Base-by-base conservation (phyloP, 2,113 vertebrate species). In the Forbesichthys papilliferus region DNA sequence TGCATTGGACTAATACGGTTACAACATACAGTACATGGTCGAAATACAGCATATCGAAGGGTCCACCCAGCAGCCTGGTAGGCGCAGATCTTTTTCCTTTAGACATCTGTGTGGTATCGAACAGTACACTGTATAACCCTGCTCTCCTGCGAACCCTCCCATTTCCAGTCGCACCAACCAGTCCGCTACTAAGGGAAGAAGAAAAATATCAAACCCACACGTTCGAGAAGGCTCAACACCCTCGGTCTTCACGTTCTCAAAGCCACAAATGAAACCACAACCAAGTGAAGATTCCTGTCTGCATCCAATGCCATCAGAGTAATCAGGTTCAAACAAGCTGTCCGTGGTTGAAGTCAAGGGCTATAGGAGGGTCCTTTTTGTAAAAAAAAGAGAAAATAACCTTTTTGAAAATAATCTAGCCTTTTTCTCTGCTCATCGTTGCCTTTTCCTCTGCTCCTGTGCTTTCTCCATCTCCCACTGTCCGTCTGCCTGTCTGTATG, bases 341-440 rank as follows among this genome's bases (percentile, higher is more conserved):
- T 76, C 74, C 75, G 83, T 82, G 83, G 84, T 89, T 20, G 36
- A 77, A 78, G 86, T 89, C 77, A 86, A 92, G 90, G 91, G 90
- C 91, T 92, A 90, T 67, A 75, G 79, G 86, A 89, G 86, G 83
- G 81, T 87, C 83, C 84, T 74, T 52, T 85, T 81, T 79, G 54
- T 78, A 84, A 81, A 71, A 82, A 61, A 48, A 56, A 66, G 9
- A 56, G 10, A 66, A 67, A 61, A 70, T 74, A 84, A 67, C 59
- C 66, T 86, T 82, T 85, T 84, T 75, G 33, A 47, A 61, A 46
- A 81, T 82, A 83, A 85, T 67, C 65, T 73, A 86, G 90, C 90
- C 88, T 91, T 88, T 87, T 71, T 88, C 81, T 85, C 83, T 85
- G 79, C 83, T 88, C 87, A 86, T 88, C 18, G 87, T 90, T 91